Base-by-base conservation (phyloP, 1,140 invertebrate genomes). In the Diachasma alloeum region DNA sequence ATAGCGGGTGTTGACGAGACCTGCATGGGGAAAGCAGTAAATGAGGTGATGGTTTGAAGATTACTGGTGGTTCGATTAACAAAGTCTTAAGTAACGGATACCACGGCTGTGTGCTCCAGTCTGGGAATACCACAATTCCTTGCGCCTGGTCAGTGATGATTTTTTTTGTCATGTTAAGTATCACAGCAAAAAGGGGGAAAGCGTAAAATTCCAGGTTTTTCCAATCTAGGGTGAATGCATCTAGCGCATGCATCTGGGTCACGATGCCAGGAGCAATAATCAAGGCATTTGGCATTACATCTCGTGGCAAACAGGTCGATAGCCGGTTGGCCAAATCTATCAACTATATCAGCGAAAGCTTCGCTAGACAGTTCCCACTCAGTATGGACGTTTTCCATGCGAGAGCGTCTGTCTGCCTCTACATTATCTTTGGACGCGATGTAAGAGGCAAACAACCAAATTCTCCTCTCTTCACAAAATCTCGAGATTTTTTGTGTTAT, bases 1-100 rank as follows among this genome's bases (percentile, higher is more conserved):
- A 76, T 17, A 85, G 66, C 11, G 80, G 83, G 69, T 82, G 81
- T 66, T 77, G n/a, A n/a, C n/a, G n/a, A n/a, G n/a, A n/a, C n/a
- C 77, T 59, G 73, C 81, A 72, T 73, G 79, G 80, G 48, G 79
- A 79, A 31, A 67, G 1, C n/a, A 68, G 46, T 8, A 74, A 42
- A 74, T 74, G 31, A 24, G 10, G 46, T 0, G 46, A 42, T 8
- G 73, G 73, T 39, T 74, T 24, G 13, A 74, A 67, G 9, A 48
- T 80, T 26, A 78, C 42, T 24, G 70, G 74, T 13, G 71, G n/a
- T 67, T 22, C 5, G 48, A 63, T 39, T 24, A 78, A 56, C 44
- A 78, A 53, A 22, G 69, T 17, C 15, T 59, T 59, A 24, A 69
- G 70, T 17, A 68, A 37, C 0, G 72, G 72, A 24, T 69, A 78